Evolutionary conservation across 2,113 vertebrate genomes (phyloP), one percentile per base, ranked within the genome.

Genomic region (Panthera uncia): DNA sequence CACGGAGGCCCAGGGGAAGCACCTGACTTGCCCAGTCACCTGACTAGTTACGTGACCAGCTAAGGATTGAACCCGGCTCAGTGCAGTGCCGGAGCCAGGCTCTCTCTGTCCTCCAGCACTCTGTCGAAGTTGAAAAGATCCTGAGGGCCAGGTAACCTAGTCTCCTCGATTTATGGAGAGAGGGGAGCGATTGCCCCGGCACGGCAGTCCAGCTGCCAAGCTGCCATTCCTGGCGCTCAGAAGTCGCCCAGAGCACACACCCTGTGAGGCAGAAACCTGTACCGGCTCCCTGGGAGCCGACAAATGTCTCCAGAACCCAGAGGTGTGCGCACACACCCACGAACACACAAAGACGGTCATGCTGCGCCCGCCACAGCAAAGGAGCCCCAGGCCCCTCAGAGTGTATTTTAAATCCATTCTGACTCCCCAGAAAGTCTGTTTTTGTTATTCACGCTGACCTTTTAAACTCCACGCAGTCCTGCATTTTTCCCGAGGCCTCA

Each of bases 391-490:
- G 83, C 94, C 86, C 97, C 82, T 92, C 65, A 1, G 94, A 96
- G 98, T 97, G 88, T 88, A 91, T 97, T 97, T 96, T 81, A 94
- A 97, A 97, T 90, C 96, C 92, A 91, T 98, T 98, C 98, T 98
- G 98, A 98, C 98, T 98, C 98, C 95, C 96, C 97, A 98, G 97
- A 98, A 98, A 98, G 98, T 98, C 98, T 98, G 98, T 96, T 98
- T 99, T 98, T 98, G 97, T 98, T 99, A 98, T 98, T 98, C 98
- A 96, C 41, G 0, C 96, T 98, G 98, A 99, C 98, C 98, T 99
- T 99, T 98, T 99, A 98, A 99, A 99, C 98, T 98, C 98, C 98
- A 97, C 66, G 95, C 97, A 98, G 98, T 97, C 97, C 98, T 98
- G 98, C 98, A 97, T 98, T 98, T 98, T 99, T 98, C 98, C 98